phyloP scores from a whole-genome alignment of 2,797 vertebrate species.

The Cryptoprocta ferox region DNA sequence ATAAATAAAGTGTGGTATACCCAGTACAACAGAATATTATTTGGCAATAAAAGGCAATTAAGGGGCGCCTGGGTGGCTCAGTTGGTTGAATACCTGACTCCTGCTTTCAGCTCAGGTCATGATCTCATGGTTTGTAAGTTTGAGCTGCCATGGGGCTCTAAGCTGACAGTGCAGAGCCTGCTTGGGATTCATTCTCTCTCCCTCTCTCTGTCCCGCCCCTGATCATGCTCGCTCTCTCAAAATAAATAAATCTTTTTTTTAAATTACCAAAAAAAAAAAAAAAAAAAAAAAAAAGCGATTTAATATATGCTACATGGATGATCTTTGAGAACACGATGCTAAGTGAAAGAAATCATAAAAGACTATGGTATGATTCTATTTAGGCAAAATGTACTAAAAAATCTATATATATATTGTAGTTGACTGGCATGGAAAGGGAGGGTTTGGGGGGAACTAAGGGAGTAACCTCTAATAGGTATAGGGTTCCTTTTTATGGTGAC shows the following conservation, averaged over 20 bases:
- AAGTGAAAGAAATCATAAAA: conserved; percentile 9
- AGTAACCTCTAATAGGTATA: not conserved
- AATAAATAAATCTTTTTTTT: no score
- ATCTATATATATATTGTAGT: not conserved
- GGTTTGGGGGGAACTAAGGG: not conserved
- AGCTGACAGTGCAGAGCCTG: no score
- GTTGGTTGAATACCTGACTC: no score
- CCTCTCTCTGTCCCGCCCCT: no score
- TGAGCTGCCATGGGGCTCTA: no score
- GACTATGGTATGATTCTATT: not conserved
- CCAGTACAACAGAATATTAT: not conserved
- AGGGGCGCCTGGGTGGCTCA: no score
- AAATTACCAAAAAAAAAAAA: not conserved
- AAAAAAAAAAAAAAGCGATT: not conserved
- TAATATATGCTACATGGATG: not conserved
- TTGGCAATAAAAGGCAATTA: not conserved
- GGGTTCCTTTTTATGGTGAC: not conserved
- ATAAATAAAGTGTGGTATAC: not conserved
- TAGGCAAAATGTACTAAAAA: not conserved
- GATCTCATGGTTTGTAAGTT: no score
- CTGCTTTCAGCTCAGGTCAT: no score
- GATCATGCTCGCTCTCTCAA: no score
- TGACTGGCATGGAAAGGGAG: not conserved
- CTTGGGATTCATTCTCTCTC: no score
- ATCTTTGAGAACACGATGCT: conserved; percentile 3